Base-by-base conservation (phyloP, 1,140 invertebrate genomes). In the Sitophilus oryzae region DNA sequence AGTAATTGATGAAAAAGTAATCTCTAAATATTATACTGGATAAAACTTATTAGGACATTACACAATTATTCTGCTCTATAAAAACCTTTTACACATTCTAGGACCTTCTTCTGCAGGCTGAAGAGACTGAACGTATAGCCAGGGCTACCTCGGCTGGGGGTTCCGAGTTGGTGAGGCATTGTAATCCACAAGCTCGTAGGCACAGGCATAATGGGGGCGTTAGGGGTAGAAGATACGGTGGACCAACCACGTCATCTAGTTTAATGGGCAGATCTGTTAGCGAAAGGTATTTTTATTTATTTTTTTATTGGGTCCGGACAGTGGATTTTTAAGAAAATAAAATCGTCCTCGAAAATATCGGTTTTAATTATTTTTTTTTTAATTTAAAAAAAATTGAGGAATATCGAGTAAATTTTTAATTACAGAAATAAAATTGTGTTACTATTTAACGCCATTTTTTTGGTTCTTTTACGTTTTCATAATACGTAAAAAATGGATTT, bases 101-200 rank as follows among this genome's bases (percentile, higher is more conserved):
- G 79, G 75, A 79, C 67, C 72, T 82, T 56, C 68, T 83, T 38
- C 74, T 76, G 66, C 74, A 79, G 66, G 79, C 75, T 10, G 79
- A 82, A 66, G 78, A 79, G n/a, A 77, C 80, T 55, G 76, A 80
- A 64, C 59, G 66, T 14, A 70, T 69, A 19, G 61, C 62, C 8
- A 37, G 67, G 14, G 70, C 70, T 0, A 63, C 65, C 10, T 68
- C 63, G 20, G 69, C 65, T 10, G 65, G 67, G 19, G 70, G 70
- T 14, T 66, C 68, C 1, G 65, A 71, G 47, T 49, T 63, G 38
- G 70, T 65, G 2, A 60, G 70, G 8, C 63, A 72, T 42, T 70
- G 60, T 43, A 72, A 68, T 47, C 60, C 61, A 11, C 55, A 64
- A 10, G 68, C 68, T 0, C 66, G 62, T 37, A 54, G 64, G n/a